Evolutionary conservation across 1,140 invertebrate genomes (phyloP).

Genomic region (Contarinia nasturtii): DNA sequence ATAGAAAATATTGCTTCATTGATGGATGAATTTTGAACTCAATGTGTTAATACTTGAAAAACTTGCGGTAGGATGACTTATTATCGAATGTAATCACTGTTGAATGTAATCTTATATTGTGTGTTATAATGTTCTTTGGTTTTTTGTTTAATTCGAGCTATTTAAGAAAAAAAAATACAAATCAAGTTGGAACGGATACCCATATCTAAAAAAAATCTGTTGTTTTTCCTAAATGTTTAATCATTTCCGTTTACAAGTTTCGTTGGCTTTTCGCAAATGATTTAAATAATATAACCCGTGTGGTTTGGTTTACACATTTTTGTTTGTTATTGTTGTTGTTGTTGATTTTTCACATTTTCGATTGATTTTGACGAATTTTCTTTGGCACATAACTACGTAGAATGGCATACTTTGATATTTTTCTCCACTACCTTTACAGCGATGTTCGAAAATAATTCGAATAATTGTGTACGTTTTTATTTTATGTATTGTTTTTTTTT

Average conservation of each 20-base stretch:
- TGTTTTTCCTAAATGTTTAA: neutral
- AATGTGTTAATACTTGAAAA: neutral
- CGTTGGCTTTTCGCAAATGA: neutral
- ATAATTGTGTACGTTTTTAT: no score
- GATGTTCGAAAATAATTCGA: no score
- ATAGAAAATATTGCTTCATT: neutral
- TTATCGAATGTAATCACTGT: neutral
- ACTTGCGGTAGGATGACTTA: conserved; percentile 1
- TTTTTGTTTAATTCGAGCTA: neutral
- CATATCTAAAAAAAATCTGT: no score
- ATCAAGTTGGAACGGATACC: no score
- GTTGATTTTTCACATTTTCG: neutral
- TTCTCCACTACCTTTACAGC: neutral
- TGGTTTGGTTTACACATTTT: neutral
- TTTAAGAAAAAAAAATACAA: no score
- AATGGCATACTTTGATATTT: neutral
- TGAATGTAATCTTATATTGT: neutral
- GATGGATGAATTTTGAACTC: conserved; percentile 1
- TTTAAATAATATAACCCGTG: neutral
- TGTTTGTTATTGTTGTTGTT: neutral
- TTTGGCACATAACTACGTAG: neutral
- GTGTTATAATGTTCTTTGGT: neutral
- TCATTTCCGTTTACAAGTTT: neutral
- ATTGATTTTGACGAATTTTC: neutral
- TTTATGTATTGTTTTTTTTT: no score